phyloP scores from a whole-genome alignment of 2,113 vertebrate species.

The Eubucco bourcierii region DNA sequence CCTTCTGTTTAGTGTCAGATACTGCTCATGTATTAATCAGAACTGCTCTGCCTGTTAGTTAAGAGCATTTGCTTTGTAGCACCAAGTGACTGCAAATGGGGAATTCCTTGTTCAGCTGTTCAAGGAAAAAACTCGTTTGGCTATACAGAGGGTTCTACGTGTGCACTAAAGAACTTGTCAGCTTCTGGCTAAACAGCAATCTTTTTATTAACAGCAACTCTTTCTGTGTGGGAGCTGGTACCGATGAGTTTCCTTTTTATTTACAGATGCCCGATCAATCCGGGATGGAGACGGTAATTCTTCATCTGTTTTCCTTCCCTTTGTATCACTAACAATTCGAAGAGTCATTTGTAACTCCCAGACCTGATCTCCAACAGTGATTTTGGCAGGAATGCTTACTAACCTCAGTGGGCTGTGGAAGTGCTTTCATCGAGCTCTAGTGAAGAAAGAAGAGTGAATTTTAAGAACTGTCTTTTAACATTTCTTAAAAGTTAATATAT shows the following conservation, averaged over 20 bases:
- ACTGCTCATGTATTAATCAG: background rate
- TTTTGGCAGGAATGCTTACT: background rate
- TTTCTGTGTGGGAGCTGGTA: constrained; percentile 13
- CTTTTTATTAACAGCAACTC: constrained; percentile 48
- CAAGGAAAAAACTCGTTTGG: background rate
- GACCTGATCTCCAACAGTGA: background rate
- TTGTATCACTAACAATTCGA: background rate
- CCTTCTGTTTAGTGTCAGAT: background rate
- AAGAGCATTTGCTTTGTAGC: background rate
- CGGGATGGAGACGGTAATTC: constrained; percentile 80
- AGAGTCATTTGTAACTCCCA: background rate
- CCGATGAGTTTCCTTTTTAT: constrained; percentile 36
- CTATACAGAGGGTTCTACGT: background rate
- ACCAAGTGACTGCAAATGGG: background rate
- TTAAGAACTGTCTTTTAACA: background rate
- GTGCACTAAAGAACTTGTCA: background rate
- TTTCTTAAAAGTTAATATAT: background rate
- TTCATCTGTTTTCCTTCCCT: background rate
- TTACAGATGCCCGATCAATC: constrained; percentile 82
- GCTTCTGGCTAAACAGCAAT: background rate
- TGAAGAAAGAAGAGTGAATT: background rate
- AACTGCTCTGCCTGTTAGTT: background rate
- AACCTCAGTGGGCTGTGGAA: background rate
- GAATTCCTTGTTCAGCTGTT: background rate
- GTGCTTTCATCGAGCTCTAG: background rate